Percentiles rank a stretch among this genome's conserved stretches.
Evolutionary conservation across 2,113 vertebrate genomes (phyloP).

Genomic region (Dasyornis broadbenti): DNA sequence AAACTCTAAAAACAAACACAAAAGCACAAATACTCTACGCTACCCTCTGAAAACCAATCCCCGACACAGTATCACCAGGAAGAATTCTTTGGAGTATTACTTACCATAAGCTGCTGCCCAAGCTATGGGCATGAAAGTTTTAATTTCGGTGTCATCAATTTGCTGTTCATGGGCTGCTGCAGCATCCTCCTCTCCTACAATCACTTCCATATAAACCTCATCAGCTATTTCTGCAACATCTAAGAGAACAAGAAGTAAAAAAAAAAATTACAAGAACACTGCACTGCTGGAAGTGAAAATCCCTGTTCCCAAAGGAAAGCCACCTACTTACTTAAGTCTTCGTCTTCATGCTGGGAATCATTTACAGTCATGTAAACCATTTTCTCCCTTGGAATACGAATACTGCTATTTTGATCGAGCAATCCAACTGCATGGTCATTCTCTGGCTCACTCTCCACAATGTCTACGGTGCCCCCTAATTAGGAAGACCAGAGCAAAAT

Average conservation of each 20-base stretch:
- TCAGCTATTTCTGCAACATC: slow-evolving; percentile 89
- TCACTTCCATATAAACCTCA: slow-evolving; percentile 95
- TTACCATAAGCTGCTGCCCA: slow-evolving; percentile 92
- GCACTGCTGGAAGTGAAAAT: slow-evolving; percentile 28
- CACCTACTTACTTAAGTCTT: slow-evolving; percentile 87
- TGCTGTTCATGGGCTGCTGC: slow-evolving; percentile 83
- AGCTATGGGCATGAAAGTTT: slow-evolving; percentile 91
- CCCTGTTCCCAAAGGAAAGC: slow-evolving; percentile 64
- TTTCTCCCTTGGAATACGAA: slow-evolving; percentile 89
- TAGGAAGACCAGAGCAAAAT: slow-evolving; percentile 34
- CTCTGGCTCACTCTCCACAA: slow-evolving; percentile 90
- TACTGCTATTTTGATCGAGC: slow-evolving; percentile 82
- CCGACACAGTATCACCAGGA: background rate
- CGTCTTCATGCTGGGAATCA: slow-evolving; percentile 89
- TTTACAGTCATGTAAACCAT: slow-evolving; percentile 98
- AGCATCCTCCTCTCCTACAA: slow-evolving; percentile 87
- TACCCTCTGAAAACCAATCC: background rate
- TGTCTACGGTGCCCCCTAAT: slow-evolving; percentile 90
- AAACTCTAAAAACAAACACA: background rate
- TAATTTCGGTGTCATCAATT: slow-evolving; percentile 84
- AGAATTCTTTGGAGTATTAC: slow-evolving; percentile 3
- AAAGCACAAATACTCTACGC: background rate
- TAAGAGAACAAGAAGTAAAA: slow-evolving; percentile 67
- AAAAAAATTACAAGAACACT: background rate
- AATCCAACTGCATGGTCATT: slow-evolving; percentile 81